Evolutionary conservation across 2,113 vertebrate species (phyloP).

Genomic region (Triplophysa tibetana): DNA sequence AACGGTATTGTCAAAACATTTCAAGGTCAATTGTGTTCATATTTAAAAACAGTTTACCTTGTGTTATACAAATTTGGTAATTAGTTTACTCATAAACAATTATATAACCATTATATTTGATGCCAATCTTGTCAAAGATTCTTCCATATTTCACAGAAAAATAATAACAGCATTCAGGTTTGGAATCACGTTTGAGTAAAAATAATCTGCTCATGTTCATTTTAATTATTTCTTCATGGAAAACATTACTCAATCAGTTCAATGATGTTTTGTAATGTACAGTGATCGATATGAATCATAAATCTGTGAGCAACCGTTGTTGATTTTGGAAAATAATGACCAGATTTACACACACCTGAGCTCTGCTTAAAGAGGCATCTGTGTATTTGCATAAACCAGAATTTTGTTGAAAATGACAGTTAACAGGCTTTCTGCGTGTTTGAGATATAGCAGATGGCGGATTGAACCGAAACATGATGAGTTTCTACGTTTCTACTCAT

Average conservation of each 20-base stretch:
- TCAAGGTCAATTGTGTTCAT: too few relatives aligned
- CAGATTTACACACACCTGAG: slow-evolving; percentile 11
- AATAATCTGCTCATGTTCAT: too few relatives aligned
- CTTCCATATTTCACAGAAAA: too few relatives aligned
- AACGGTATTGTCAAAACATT: too few relatives aligned
- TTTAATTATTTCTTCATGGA: too few relatives aligned
- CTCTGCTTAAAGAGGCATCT: background rate
- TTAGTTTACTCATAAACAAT: background rate
- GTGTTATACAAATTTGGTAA: too few relatives aligned
- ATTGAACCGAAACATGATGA: background rate
- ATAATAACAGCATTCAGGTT: too few relatives aligned
- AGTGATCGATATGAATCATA: background rate
- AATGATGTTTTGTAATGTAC: background rate
- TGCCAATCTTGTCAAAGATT: background rate
- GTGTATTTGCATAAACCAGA: background rate
- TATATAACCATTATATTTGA: background rate
- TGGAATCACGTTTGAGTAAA: too few relatives aligned
- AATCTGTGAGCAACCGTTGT: background rate
- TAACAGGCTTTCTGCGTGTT: background rate
- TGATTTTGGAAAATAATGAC: slow-evolving; percentile 14
- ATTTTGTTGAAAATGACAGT: background rate
- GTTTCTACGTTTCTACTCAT: background rate
- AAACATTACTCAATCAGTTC: background rate
- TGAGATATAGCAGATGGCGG: slow-evolving; percentile 8
- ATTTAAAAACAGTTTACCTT: too few relatives aligned